Percentiles rank a stretch among this genome's conserved stretches.
Evolutionary conservation across 2,888 invertebrate genomes (phyloP).

Genomic region (Aethes cnicana): DNA sequence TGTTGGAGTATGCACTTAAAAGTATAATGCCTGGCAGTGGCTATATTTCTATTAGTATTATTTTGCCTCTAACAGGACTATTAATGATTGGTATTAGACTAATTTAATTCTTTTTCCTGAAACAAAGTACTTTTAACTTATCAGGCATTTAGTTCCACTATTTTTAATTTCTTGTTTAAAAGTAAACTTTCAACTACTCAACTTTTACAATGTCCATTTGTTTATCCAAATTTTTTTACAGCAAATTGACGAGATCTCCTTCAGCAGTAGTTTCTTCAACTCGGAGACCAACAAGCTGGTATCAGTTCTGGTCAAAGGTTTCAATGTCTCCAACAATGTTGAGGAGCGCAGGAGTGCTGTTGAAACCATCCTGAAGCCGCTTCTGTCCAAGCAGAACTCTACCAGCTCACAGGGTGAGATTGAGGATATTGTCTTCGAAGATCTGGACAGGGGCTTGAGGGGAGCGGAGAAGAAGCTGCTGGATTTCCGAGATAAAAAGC

Average conservation of each 20-base stretch:
- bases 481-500: constrained; percentile 88
- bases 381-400: constrained; percentile 74
- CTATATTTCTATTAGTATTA: too few relatives aligned
- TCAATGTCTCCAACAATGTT: constrained; percentile 90
- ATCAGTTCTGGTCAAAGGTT: constrained; percentile 90
- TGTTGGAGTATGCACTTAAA: too few relatives aligned
- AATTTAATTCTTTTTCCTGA: too few relatives aligned
- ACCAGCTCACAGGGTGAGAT: constrained; percentile 43
- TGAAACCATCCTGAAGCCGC: constrained; percentile 74
- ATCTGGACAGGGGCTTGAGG: constrained; percentile 45
- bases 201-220: too few relatives aligned
- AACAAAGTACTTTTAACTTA: too few relatives aligned
- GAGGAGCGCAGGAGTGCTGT: constrained; percentile 70
- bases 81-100: too few relatives aligned
- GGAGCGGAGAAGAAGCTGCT: constrained; percentile 58
- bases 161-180: too few relatives aligned
- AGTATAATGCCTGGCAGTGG: too few relatives aligned
- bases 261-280: constrained; percentile 93
- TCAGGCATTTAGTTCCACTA: too few relatives aligned
- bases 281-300: constrained; percentile 93
- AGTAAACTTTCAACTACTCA: too few relatives aligned
- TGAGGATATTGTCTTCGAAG: constrained; percentile 38
- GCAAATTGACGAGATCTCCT: constrained; percentile 92
- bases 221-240: constrained; percentile 63
- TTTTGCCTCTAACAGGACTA: too few relatives aligned